These are phyloP conservation scores for Geopemphigus sp. DNA, from an alignment of 1,140 invertebrate genomes.

Conservation along the genomic window DNA sequence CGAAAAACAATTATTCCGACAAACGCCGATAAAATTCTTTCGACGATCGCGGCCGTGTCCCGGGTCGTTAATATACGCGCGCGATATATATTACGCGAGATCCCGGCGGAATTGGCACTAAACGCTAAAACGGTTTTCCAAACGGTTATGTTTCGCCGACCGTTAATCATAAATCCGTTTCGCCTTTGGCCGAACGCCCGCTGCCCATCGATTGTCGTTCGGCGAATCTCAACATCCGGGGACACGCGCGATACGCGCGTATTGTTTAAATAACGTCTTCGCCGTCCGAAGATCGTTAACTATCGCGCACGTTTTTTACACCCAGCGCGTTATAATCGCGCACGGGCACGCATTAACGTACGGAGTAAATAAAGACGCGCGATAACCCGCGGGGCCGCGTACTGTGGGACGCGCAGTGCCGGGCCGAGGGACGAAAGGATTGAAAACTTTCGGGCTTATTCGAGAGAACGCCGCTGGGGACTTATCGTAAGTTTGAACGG, in stretches of 20 bases:
- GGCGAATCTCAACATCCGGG: not conserved
- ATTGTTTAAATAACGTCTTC: no score
- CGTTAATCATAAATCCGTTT: slow-evolving; percentile 40
- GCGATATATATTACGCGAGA: not conserved
- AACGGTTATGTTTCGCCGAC: not conserved
- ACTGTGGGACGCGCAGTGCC: not conserved
- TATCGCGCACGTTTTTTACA: not conserved
- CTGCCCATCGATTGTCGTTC: not conserved
- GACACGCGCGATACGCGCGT: not conserved
- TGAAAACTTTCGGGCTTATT: slow-evolving; percentile 25
- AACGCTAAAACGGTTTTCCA: slow-evolving; percentile 6
- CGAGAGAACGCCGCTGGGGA: slow-evolving; percentile 5
- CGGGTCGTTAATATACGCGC: not conserved
- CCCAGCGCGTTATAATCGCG: not conserved
- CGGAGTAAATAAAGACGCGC: not conserved
- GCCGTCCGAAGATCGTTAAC: not conserved
- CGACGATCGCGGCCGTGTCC: not conserved
- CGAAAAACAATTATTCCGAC: not conserved
- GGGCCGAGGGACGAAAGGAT: not conserved
- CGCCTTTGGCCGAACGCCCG: slow-evolving; percentile 21
- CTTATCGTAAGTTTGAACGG: not conserved
- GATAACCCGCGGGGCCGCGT: no score
- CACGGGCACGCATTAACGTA: not conserved
- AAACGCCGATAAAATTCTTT: not conserved
- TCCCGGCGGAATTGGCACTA: slow-evolving; percentile 13